Conservation (phyloP, 2,888 invertebrate species). For the Scotopteryx bipunctaria region DNA sequence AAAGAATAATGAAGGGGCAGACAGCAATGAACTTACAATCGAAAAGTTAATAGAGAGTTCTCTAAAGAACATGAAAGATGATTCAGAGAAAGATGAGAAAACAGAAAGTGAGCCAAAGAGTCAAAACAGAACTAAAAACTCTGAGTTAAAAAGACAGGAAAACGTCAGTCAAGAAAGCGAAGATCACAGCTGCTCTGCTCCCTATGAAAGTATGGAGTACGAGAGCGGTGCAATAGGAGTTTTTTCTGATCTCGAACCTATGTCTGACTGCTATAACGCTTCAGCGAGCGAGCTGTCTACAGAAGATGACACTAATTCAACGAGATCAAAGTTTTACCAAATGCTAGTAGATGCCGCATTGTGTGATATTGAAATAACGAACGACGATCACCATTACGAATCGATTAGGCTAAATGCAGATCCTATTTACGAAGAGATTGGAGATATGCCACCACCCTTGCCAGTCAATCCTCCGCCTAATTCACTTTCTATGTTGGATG, state of each 20-base stretch:
- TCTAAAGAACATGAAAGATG: constrained; percentile 69
- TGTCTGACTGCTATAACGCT: constrained; percentile 89
- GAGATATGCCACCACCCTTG: constrained; percentile 90
- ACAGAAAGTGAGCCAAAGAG: constrained; percentile 48
- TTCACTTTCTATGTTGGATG: constrained; percentile 85
- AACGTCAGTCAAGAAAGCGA: constrained; percentile 63
- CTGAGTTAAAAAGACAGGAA: constrained; percentile 51
- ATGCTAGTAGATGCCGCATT: constrained; percentile 87
- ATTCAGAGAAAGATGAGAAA: constrained; percentile 47
- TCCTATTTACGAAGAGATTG: constrained; percentile 91
- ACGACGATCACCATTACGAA: constrained; percentile 88
- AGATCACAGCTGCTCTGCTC: constrained; percentile 86
- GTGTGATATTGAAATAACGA: constrained; percentile 86
- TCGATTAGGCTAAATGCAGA: constrained; percentile 86
- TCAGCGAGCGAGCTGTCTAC: constrained; percentile 86
- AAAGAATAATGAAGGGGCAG: constrained; percentile 72
- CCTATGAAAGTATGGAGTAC: constrained; percentile 90
- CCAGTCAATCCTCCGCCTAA: constrained; percentile 90
- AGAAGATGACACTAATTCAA: constrained; percentile 85
- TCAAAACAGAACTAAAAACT: constrained; percentile 47
- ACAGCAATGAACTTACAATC: constrained; percentile 69
- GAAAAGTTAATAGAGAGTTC: constrained; percentile 81
- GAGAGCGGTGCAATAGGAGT: constrained; percentile 82
- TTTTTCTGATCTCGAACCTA: constrained; percentile 80
- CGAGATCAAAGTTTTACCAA: constrained; percentile 88